Conservation (phyloP, 1,140 invertebrate genomes). For the Euwallacea fornicatus region DNA sequence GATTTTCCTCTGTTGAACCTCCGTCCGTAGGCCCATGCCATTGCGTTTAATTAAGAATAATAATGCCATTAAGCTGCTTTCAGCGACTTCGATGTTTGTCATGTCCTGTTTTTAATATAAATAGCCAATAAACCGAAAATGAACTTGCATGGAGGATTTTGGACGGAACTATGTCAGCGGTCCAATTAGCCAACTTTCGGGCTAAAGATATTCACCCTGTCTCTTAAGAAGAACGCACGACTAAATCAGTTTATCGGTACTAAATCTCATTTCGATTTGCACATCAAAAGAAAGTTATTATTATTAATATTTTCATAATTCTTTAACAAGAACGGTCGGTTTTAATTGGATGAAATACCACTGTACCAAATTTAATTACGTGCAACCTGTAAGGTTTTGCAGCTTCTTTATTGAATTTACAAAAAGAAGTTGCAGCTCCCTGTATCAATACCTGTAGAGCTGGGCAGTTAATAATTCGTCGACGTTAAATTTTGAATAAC, state of each 20-base stretch:
- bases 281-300: slow-evolving; percentile 36
- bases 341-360: slow-evolving; percentile 39
- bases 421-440: neutral
- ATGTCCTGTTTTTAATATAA: no score
- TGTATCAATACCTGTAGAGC: slow-evolving; percentile 3
- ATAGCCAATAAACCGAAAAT: neutral
- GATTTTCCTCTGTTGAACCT: no score
- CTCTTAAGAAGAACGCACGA: neutral
- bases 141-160: neutral
- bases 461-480: neutral
- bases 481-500: neutral
- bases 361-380: slow-evolving; percentile 37
- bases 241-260: slow-evolving; percentile 27
- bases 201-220: slow-evolving; percentile 13
- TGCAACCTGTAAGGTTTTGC: slow-evolving; percentile 25
- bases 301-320: slow-evolving; percentile 43
- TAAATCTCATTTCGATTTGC: slow-evolving; percentile 32
- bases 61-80: no score
- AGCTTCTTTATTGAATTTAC: slow-evolving; percentile 25
- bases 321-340: slow-evolving; percentile 24
- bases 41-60: no score
- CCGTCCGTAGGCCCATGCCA: no score
- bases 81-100: no score
- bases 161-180: neutral
- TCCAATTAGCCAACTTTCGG: neutral